Evolutionary conservation across 2,113 vertebrate genomes (phyloP), one percentile per base, ranked within the genome.

Genomic region (Odontesthes bonariensis): DNA sequence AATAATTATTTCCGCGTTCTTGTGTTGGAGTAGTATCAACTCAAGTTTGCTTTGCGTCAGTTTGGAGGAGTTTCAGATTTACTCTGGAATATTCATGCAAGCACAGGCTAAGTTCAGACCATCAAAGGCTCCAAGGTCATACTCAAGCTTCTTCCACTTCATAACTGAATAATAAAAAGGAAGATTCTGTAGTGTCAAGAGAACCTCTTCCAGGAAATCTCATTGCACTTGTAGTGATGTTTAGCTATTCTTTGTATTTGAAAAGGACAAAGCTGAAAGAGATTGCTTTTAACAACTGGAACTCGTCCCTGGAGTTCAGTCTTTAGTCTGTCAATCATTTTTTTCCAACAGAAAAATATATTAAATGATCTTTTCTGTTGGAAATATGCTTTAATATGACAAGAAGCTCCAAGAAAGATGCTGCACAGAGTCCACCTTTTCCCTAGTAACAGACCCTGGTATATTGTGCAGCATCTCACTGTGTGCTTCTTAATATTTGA

Each of bases 401-500:
- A 13, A 66, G 20, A 61, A 0, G 5, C 20, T 53, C 32, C 14
- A 44, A 8, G 19, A 38, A 40, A 59, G 10, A 5, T 5, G 10
- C 61, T 38, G 54, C 11, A 3, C 59, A 44, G 40, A 62, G 38
- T 56, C 31, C 35, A 32, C 32, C 17, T n/a, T 1, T 20, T 75
- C 49, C 73, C 74, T 56, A 47, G 68, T 55, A 35, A 62, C 64
- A 5, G 1, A 49, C 57, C 51, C 73, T 74, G 61, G 73, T 76
- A 64, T 38, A 32, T 31, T 56, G 73, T 35, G 69, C 53, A 53
- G 69, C 49, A 74, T 74, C 77, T 77, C 44, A 64, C 68, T 33
- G 40, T 56, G 44, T 47, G 64, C 59, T 73, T 42, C 33, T 55
- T 42, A 80, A 47, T n/a, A 7, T 75, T 69, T 61, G 17, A 67